These are phyloP conservation scores for Acanthosepion esculentum DNA, from an alignment of 2,888 invertebrate species.

Conservation along the genomic window DNA sequence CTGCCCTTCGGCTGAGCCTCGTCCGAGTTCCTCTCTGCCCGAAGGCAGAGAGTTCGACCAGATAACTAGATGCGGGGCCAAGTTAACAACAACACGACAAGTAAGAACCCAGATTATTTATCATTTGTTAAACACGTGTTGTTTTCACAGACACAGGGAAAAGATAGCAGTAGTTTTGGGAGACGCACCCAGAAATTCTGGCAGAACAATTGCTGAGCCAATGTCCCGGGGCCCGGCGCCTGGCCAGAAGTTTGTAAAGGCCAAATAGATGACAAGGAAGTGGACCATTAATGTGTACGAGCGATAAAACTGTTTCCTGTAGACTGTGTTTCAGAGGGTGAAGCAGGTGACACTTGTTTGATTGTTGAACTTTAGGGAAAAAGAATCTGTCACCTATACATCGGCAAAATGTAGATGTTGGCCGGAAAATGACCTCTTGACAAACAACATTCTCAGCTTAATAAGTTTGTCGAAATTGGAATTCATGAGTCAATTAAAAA, in stretches of 20 bases:
- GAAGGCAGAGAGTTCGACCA: too few relatives aligned
- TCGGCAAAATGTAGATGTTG: neutral
- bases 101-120: neutral
- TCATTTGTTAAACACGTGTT: neutral
- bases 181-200: neutral
- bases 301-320: slow-evolving; percentile 33
- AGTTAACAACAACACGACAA: too few relatives aligned
- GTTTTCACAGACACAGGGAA: neutral
- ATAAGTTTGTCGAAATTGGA: neutral
- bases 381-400: neutral
- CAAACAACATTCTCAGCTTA: neutral
- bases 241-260: neutral
- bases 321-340: neutral
- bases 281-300: neutral
- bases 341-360: neutral
- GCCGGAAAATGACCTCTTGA: neutral
- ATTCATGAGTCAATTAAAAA: neutral
- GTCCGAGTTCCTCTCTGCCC: too few relatives aligned
- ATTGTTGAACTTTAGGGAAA: neutral
- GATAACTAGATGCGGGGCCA: too few relatives aligned
- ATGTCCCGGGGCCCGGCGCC: neutral
- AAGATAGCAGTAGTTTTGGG: neutral
- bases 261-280: neutral
- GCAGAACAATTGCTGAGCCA: neutral
- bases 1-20: too few relatives aligned